Percentiles rank a stretch among this genome's conserved stretches.
Evolutionary conservation across 2,797 vertebrate species (phyloP).

Genomic region (Gadopsis marmoratus): DNA sequence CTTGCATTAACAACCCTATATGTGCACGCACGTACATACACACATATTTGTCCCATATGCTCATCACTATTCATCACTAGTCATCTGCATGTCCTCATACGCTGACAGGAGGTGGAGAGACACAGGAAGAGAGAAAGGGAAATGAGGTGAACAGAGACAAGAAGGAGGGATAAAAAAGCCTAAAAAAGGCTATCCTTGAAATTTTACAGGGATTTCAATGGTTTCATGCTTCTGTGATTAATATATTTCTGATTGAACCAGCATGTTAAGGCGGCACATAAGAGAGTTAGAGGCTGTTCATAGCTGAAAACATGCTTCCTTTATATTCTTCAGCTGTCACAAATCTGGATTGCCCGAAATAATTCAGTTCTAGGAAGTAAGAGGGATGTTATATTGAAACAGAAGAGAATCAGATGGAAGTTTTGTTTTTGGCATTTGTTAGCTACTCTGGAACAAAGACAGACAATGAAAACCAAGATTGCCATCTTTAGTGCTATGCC

Average conservation of each 20-base stretch:
- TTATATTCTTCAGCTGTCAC: slow-evolving; percentile 9
- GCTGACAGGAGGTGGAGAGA: slow-evolving; percentile 53
- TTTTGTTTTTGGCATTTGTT: neutral
- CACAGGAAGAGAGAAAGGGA: slow-evolving; percentile 11
- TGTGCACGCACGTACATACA: slow-evolving; percentile 37
- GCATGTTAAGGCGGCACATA: neutral
- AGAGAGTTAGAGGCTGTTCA: neutral
- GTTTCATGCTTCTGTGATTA: neutral
- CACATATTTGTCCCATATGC: slow-evolving; percentile 70
- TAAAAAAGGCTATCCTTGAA: slow-evolving; percentile 8
- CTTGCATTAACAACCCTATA: slow-evolving; percentile 45
- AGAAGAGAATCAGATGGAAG: neutral
- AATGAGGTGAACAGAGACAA: slow-evolving; percentile 27
- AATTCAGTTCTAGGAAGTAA: neutral
- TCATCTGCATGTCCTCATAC: slow-evolving; percentile 62
- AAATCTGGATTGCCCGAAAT: neutral
- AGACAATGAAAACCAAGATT: too few relatives aligned
- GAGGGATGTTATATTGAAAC: neutral
- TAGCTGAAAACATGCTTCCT: neutral
- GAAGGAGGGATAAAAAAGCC: neutral
- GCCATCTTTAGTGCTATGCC: too few relatives aligned
- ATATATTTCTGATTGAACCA: slow-evolving; percentile 4
- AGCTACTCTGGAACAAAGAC: too few relatives aligned
- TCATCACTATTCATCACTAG: slow-evolving; percentile 77
- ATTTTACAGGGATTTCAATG: slow-evolving; percentile 17